These are phyloP conservation scores for Scaptodrosophila lebanonensis DNA, from an alignment of 1,140 invertebrate genomes.

Conservation along the genomic window DNA sequence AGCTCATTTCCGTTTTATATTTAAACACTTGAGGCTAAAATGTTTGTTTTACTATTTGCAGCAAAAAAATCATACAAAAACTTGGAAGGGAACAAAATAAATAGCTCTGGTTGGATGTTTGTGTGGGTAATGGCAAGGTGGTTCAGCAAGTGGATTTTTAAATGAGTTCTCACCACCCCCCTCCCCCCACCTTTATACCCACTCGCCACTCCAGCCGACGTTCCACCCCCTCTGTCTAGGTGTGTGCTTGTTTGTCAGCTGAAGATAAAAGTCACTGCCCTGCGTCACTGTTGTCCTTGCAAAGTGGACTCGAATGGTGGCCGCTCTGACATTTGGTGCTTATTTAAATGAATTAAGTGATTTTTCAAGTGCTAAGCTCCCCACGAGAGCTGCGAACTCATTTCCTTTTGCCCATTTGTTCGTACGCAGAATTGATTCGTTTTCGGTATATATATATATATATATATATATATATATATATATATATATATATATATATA, in stretches of 20 bases:
- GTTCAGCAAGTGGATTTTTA: constrained; percentile 73
- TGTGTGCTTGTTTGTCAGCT: not conserved
- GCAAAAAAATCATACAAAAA: constrained; percentile 70
- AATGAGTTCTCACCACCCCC: constrained; percentile 59
- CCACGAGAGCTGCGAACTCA: constrained; percentile 68
- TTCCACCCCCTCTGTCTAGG: not conserved
- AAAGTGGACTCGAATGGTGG: constrained; percentile 52
- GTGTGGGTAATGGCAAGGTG: constrained; percentile 44
- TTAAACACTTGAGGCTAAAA: constrained; percentile 75
- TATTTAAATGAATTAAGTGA: constrained; percentile 75
- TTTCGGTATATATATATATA: too few relatives aligned
- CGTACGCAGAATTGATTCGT: too few relatives aligned
- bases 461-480: too few relatives aligned
- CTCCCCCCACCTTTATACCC: constrained; percentile 25
- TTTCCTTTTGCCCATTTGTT: constrained; percentile 58
- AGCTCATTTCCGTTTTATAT: constrained; percentile 74
- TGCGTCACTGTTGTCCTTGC: constrained; percentile 27
- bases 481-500: too few relatives aligned
- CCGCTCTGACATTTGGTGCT: constrained; percentile 55
- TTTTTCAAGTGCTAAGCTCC: constrained; percentile 70
- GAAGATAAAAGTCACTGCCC: constrained; percentile 14
- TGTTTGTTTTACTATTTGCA: constrained; percentile 64
- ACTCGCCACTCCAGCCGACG: constrained; percentile 14
- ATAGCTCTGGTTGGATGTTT: constrained; percentile 29
- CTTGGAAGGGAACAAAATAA: constrained; percentile 70